Percentiles rank a stretch among this genome's conserved stretches.
Evolutionary conservation across 2,888 invertebrate genomes (phyloP).

Genomic region (Caenorhabditis japonica): DNA sequence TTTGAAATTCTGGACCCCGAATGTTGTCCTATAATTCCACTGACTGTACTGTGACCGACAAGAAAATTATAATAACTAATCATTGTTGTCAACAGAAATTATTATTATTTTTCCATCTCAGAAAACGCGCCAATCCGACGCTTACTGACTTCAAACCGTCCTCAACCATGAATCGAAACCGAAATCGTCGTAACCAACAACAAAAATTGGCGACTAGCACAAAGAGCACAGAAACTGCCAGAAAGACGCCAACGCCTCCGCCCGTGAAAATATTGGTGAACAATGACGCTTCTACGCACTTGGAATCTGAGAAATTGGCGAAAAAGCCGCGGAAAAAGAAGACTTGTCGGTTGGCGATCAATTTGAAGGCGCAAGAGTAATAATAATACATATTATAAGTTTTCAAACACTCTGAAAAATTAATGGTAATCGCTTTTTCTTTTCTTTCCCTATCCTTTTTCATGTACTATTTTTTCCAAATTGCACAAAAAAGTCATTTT

Average conservation of each 20-base stretch:
- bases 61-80: too few relatives aligned
- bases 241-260: too few relatives aligned
- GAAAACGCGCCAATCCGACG: slow-evolving; percentile 23
- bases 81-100: too few relatives aligned
- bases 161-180: background rate
- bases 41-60: too few relatives aligned
- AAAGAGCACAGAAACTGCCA: too few relatives aligned
- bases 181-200: slow-evolving; percentile 8
- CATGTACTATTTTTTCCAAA: background rate
- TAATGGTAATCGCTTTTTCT: background rate
- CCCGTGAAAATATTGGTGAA: too few relatives aligned
- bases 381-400: background rate
- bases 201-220: too few relatives aligned
- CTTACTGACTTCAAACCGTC: slow-evolving; percentile 54
- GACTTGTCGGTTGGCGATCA: slow-evolving; percentile 36
- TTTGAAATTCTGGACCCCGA: too few relatives aligned
- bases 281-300: background rate
- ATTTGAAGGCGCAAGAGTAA: slow-evolving; percentile 14
- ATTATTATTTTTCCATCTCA: too few relatives aligned
- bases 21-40: too few relatives aligned
- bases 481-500: too few relatives aligned
- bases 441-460: background rate
- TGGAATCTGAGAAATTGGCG: slow-evolving; percentile 2
- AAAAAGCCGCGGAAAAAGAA: slow-evolving; percentile 46
- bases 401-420: too few relatives aligned